phyloP scores from a whole-genome alignment of 2,888 invertebrate genomes.

The Folsomia candida region DNA sequence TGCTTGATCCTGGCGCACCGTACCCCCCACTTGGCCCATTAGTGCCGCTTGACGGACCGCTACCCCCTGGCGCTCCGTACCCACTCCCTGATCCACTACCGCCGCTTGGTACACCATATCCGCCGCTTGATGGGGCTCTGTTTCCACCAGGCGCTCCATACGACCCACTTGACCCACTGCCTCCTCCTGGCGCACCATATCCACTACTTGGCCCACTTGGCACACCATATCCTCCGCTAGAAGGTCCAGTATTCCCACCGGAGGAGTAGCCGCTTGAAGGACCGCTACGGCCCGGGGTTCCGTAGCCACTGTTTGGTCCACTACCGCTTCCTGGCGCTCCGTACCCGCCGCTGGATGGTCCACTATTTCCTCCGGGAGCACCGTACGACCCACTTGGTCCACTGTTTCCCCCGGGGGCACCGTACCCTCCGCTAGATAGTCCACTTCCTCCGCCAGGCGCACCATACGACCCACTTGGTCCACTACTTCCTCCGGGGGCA shows the following conservation, averaged over 20 bases:
- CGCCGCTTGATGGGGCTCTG: neutral
- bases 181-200: neutral
- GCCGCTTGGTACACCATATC: constrained; percentile 10
- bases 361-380: constrained; percentile 7
- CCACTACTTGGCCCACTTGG: neutral
- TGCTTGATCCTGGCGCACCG: neutral
- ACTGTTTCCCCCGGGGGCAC: neutral
- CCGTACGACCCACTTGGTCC: constrained; percentile 12
- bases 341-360: neutral
- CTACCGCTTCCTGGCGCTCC: constrained; percentile 7
- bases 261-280: constrained; percentile 2
- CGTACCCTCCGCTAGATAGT: constrained; percentile 14
- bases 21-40: neutral
- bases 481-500: neutral
- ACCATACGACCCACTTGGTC: constrained; percentile 11
- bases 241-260: neutral
- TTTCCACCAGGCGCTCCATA: neutral
- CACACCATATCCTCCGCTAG: neutral
- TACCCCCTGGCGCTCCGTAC: constrained; percentile 5
- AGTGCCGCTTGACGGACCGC: neutral
- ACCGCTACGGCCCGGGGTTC: constrained; percentile 1
- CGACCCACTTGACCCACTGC: constrained; percentile 8
- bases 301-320: constrained; percentile 8
- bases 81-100: neutral
- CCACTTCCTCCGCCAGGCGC: neutral